A percentile compares a stretch with the other conserved stretches of the same genome.
Conservation (phyloP, 2,113 vertebrate species). For the Panthera leo region DNA sequence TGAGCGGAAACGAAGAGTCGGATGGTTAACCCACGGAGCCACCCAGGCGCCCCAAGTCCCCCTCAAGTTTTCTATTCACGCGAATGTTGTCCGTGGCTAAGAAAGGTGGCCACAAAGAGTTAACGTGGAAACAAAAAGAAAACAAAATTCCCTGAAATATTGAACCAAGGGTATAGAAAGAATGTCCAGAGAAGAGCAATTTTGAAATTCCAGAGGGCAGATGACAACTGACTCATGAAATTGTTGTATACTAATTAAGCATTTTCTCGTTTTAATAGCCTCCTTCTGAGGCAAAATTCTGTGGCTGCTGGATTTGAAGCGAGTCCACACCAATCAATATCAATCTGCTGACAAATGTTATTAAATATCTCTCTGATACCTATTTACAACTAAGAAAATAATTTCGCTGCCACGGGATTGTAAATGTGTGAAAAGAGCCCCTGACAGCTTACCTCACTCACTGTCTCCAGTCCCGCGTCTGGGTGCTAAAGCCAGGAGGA, state of each 20-base stretch:
- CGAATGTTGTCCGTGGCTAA: not conserved
- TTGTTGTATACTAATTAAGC: constrained; percentile 76
- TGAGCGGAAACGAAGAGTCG: too few species aligned
- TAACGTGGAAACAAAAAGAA: not conserved
- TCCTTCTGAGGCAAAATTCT: constrained; percentile 74
- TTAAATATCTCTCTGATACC: constrained; percentile 89
- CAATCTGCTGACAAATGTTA: constrained; percentile 85
- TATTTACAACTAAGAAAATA: constrained; percentile 89
- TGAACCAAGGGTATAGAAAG: constrained; percentile 20
- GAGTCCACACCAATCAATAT: constrained; percentile 85
- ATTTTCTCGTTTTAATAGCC: constrained; percentile 61
- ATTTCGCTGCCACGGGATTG: constrained; percentile 85
- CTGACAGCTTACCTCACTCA: constrained; percentile 90
- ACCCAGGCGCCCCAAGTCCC: too few species aligned
- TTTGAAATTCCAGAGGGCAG: constrained; percentile 66
- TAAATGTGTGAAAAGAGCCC: constrained; percentile 84
- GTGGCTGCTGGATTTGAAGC: constrained; percentile 75
- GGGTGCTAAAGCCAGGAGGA: constrained; percentile 89
- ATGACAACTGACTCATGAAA: constrained; percentile 70
- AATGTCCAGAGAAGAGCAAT: constrained; percentile 36
- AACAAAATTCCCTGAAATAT: constrained; percentile 15
- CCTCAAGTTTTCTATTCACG: not conserved
- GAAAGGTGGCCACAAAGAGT: constrained; percentile 7
- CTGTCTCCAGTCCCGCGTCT: constrained; percentile 84
- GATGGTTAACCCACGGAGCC: too few species aligned